Evolutionary conservation across 2,888 invertebrate genomes (phyloP).

Genomic region (Drosophila mimetica): DNA sequence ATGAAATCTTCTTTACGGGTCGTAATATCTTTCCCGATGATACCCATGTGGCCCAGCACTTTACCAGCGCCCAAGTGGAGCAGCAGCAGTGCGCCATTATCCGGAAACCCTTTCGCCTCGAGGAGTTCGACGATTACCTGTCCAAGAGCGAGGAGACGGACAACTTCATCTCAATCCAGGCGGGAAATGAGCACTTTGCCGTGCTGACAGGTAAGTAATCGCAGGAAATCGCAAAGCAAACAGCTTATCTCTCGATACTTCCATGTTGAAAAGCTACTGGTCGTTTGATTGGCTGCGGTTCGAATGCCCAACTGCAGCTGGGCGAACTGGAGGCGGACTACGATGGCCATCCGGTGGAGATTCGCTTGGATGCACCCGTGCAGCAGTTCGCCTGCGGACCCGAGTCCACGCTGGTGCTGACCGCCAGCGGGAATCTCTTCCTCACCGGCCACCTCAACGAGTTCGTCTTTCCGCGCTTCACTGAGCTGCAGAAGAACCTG

Average conservation of each 20-base stretch:
- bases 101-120: slow-evolving; percentile 82
- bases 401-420: slow-evolving; percentile 82
- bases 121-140: slow-evolving; percentile 82
- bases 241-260: neutral
- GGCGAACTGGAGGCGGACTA: slow-evolving; percentile 70
- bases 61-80: slow-evolving; percentile 71
- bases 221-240: neutral
- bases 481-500: slow-evolving; percentile 82
- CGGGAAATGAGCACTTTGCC: slow-evolving; percentile 83
- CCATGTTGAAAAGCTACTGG: slow-evolving; percentile 70
- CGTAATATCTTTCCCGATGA: slow-evolving; percentile 81
- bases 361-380: slow-evolving; percentile 77
- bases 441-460: slow-evolving; percentile 83
- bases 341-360: slow-evolving; percentile 80
- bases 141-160: slow-evolving; percentile 81
- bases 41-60: slow-evolving; percentile 77
- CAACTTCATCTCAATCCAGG: slow-evolving; percentile 79
- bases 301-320: slow-evolving; percentile 79
- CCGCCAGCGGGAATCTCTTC: slow-evolving; percentile 80
- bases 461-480: slow-evolving; percentile 82
- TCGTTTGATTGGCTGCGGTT: slow-evolving; percentile 83
- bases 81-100: slow-evolving; percentile 74
- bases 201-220: slow-evolving; percentile 82
- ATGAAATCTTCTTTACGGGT: slow-evolving; percentile 83
- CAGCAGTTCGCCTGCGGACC: slow-evolving; percentile 83